Conservation (phyloP, 2,797 vertebrate genomes). For the Apogon talboti region DNA sequence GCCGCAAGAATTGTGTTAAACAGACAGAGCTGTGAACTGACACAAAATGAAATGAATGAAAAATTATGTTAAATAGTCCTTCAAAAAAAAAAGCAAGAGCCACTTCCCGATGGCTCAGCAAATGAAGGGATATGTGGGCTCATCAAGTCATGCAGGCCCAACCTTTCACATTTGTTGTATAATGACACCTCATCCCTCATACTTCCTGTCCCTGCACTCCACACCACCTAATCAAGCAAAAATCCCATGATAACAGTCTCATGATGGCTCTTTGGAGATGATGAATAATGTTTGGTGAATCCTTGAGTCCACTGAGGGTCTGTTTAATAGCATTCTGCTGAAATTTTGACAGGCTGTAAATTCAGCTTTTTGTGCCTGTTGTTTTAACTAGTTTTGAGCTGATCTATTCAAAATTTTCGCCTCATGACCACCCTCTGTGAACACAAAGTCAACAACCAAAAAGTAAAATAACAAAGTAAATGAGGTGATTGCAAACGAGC, state of each 20-base stretch:
- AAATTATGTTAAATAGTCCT: constrained; percentile 33
- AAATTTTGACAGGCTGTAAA: constrained; percentile 36
- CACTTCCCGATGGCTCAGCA: constrained; percentile 25
- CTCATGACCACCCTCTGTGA: background rate
- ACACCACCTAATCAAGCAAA: constrained; percentile 66
- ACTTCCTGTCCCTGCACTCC: constrained; percentile 32
- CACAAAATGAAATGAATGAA: background rate
- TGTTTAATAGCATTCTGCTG: constrained; percentile 41
- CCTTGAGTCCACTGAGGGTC: constrained; percentile 39
- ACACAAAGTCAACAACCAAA: background rate
- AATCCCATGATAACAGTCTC: constrained; percentile 41
- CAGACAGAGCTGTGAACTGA: too few species aligned
- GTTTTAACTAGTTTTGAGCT: too few species aligned
- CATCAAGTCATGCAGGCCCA: constrained; percentile 9
- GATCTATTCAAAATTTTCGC: background rate
- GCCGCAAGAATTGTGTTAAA: too few species aligned
- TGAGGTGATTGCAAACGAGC: background rate
- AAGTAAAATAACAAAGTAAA: background rate
- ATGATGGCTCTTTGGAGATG: constrained; percentile 56
- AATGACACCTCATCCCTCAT: constrained; percentile 43
- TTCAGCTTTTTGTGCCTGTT: constrained; percentile 11
- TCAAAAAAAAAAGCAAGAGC: constrained; percentile 17
- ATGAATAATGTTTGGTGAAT: constrained; percentile 59
- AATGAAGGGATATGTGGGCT: constrained; percentile 8
- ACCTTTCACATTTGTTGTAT: constrained; percentile 51